A percentile compares a stretch with the other conserved stretches of the same genome.
Evolutionary conservation across 2,113 vertebrate genomes (phyloP).

Genomic region (Corythoichthys haematopterus): DNA sequence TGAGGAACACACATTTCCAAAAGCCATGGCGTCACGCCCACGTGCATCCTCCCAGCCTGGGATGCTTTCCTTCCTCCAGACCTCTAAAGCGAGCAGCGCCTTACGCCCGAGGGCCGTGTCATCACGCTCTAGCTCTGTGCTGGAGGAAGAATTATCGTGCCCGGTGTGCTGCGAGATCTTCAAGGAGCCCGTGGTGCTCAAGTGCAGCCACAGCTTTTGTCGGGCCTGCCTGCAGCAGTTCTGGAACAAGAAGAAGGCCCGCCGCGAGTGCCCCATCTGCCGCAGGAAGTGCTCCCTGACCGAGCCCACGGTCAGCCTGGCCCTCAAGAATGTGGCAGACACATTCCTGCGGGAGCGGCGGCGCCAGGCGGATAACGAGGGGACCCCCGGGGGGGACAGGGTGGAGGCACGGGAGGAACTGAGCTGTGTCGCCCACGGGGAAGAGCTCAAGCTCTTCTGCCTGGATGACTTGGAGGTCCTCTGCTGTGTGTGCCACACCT

Average conservation of each 20-base stretch:
- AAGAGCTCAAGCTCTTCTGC: conserved; percentile 74
- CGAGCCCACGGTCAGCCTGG: conserved; percentile 72
- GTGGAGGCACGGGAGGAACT: conserved; percentile 20
- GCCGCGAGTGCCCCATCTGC: conserved; percentile 73
- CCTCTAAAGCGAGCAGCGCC: conserved; percentile 27
- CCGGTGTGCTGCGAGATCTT: conserved; percentile 77
- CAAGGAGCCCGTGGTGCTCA: conserved; percentile 74
- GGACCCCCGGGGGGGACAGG: background rate
- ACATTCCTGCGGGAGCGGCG: conserved; percentile 65
- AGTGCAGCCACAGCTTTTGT: conserved; percentile 81
- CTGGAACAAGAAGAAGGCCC: conserved; percentile 69
- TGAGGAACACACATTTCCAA: background rate
- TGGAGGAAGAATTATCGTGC: conserved; percentile 75
- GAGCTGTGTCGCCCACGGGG: conserved; percentile 62
- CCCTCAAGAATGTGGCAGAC: conserved; percentile 72
- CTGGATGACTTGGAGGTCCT: conserved; percentile 68
- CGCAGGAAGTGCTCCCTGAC: conserved; percentile 66
- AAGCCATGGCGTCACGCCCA: conserved; percentile 63
- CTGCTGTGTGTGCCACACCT: conserved; percentile 75
- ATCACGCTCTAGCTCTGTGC: conserved; percentile 50
- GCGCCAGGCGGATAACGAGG: background rate
- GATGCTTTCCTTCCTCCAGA: conserved; percentile 53
- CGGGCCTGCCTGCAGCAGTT: conserved; percentile 68
- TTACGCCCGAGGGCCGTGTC: conserved; percentile 62
- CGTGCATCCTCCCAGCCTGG: conserved; percentile 72